Conservation (phyloP, 2,888 invertebrate species). For the Ophion ellenae region DNA sequence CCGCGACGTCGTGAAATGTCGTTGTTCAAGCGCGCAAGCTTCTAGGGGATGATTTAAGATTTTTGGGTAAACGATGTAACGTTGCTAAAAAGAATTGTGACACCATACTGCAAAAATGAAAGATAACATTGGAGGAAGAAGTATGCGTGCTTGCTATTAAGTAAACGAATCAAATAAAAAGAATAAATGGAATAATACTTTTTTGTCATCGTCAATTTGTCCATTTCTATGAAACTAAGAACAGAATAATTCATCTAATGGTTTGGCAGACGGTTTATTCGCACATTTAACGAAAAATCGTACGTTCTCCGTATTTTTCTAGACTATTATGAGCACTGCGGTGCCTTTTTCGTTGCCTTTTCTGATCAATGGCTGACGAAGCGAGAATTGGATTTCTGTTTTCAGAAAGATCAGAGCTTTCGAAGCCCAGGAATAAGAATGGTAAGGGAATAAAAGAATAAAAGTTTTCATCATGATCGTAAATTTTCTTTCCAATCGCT, state of each 20-base stretch:
- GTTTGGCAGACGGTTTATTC: too few species aligned
- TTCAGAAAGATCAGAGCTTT: neutral
- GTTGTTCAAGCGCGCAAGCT: conserved; percentile 23
- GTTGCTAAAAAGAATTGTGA: neutral
- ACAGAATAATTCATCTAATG: too few species aligned
- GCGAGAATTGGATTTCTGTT: neutral
- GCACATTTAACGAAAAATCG: too few species aligned
- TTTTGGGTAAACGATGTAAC: conserved; percentile 27
- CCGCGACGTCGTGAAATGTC: conserved; percentile 11
- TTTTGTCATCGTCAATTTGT: too few species aligned
- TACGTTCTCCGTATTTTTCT: too few species aligned
- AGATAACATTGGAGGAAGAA: too few species aligned
- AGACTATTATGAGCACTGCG: too few species aligned
- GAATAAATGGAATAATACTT: too few species aligned
- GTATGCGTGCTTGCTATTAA: too few species aligned
- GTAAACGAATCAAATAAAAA: too few species aligned
- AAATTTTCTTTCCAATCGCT: conserved; percentile 58
- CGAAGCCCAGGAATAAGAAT: conserved; percentile 28
- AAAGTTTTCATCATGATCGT: conserved; percentile 47
- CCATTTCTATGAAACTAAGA: too few species aligned
- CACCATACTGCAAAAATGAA: too few species aligned
- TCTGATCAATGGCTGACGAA: conserved; percentile 13
- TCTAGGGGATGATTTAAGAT: conserved; percentile 15
- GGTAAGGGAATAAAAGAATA: conserved; percentile 25
- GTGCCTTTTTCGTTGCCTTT: neutral